Base-by-base conservation (phyloP, 2,888 invertebrate species). In the Belgica antarctica region DNA sequence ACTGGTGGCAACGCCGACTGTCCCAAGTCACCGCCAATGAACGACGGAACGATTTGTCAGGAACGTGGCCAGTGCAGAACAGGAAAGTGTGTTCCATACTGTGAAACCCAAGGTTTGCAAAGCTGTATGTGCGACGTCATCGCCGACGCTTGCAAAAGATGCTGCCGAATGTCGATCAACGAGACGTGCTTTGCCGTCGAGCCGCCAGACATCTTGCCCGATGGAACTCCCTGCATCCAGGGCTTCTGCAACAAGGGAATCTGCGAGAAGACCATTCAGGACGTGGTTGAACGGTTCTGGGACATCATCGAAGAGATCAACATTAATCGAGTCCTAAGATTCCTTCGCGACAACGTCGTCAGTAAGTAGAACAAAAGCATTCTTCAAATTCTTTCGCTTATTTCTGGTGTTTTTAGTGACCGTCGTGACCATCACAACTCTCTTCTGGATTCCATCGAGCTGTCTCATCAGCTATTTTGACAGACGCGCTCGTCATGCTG, bases 51-150 rank as follows among this genome's bases (percentile, higher is more conserved):
- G 62, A 87, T 89, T 74, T 97, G 97, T 77, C 87, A 94, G 72
- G 96, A 96, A 80, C 87, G 92, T 71, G 96, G 96, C 0, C 89
- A 92, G 76, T 97, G 97, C 77, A 85, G 87, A 68, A 86, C 85
- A 76, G 97, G 97, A n/a, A 88, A 89, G 76, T 97, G 97, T 79
- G 86, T 93, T 75, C 94, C 96, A 0, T 96, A 92, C 80, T 98
- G 97, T 79, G 95, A 97, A 82, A 94, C 93, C 17, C 92, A 93
- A 78, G 91, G 90, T 63, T 83, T 92, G 77, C 92, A 92, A 78
- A 94, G 95, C 78, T 97, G 97, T 83, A 95, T 96, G 91, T 97
- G 97, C 79, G 95, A 96, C 77, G 90, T 91, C 74, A 90, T 94
- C 77, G 89, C 87, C 72, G 90, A 94, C 76, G 95, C 96, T 2